Evolutionary conservation across 2,797 vertebrate species (phyloP).

Genomic region (Rhabdomys pumilio): DNA sequence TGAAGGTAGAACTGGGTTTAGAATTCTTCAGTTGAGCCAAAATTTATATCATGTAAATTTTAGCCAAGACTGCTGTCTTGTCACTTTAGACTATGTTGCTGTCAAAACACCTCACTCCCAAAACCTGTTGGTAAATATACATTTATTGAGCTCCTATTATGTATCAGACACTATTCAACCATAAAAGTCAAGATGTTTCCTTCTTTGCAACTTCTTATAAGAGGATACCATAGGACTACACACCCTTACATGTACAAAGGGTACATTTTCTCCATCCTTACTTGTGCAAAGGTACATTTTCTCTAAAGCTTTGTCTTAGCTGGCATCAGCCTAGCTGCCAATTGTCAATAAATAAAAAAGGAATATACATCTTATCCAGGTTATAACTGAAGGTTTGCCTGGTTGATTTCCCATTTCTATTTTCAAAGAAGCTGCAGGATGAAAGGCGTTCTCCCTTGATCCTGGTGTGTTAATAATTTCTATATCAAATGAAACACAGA

Average conservation of each 20-base stretch:
- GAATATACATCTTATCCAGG: not conserved
- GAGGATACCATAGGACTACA: not conserved
- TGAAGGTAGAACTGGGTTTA: not conserved
- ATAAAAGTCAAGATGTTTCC: not conserved
- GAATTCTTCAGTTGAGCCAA: not conserved
- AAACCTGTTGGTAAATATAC: not conserved
- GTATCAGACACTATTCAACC: not conserved
- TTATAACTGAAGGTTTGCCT: not conserved
- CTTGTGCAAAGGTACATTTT: not conserved
- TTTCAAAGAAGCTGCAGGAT: not conserved
- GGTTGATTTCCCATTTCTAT: constrained; percentile 14
- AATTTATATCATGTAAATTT: not conserved
- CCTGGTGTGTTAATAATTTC: not conserved
- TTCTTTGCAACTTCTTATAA: not conserved
- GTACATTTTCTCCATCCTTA: not conserved
- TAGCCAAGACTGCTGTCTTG: not conserved
- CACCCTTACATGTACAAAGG: not conserved
- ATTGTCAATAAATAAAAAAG: not conserved
- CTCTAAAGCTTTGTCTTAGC: not conserved
- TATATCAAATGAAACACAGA: not conserved
- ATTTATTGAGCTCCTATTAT: not conserved
- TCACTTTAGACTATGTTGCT: not conserved
- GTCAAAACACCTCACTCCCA: not conserved
- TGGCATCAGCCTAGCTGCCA: not conserved
- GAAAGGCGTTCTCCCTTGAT: not conserved